Evolutionary conservation across 2,888 invertebrate genomes (phyloP).

Genomic region (Drosophila percnosoma): DNA sequence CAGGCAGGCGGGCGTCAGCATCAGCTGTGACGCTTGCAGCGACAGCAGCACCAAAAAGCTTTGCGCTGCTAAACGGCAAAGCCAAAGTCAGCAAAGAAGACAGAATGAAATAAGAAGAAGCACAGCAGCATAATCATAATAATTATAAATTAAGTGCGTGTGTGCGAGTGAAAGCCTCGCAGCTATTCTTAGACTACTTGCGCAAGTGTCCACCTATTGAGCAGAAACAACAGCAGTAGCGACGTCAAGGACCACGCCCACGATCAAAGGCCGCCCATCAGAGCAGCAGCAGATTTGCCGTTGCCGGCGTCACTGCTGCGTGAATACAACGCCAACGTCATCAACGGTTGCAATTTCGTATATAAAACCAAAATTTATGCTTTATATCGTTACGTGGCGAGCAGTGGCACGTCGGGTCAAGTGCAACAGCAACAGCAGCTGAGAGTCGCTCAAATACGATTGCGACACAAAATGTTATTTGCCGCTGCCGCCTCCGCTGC

Average conservation of each 20-base stretch:
- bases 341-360: constrained; percentile 75
- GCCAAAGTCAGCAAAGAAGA: constrained; percentile 50
- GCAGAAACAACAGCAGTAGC: constrained; percentile 53
- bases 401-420: constrained; percentile 78
- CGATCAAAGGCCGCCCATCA: constrained; percentile 27
- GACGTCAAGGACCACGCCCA: constrained; percentile 60
- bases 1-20: constrained; percentile 63
- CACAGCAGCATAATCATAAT: constrained; percentile 36
- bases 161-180: constrained; percentile 67
- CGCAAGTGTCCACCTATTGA: constrained; percentile 75
- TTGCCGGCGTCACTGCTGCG: constrained; percentile 60
- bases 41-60: constrained; percentile 56
- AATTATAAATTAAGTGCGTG: constrained; percentile 66
- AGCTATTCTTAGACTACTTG: constrained; percentile 80
- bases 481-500: constrained; percentile 67
- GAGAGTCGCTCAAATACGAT: constrained; percentile 69
- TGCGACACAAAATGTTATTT: constrained; percentile 78
- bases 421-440: constrained; percentile 81
- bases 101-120: constrained; percentile 19
- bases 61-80: constrained; percentile 41
- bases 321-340: constrained; percentile 70
- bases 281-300: constrained; percentile 48
- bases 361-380: constrained; percentile 82
- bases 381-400: constrained; percentile 77
- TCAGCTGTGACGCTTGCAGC: constrained; percentile 65